Evolutionary conservation across 2,797 vertebrate genomes (phyloP).

Genomic region (Macroramphosus scolopax): DNA sequence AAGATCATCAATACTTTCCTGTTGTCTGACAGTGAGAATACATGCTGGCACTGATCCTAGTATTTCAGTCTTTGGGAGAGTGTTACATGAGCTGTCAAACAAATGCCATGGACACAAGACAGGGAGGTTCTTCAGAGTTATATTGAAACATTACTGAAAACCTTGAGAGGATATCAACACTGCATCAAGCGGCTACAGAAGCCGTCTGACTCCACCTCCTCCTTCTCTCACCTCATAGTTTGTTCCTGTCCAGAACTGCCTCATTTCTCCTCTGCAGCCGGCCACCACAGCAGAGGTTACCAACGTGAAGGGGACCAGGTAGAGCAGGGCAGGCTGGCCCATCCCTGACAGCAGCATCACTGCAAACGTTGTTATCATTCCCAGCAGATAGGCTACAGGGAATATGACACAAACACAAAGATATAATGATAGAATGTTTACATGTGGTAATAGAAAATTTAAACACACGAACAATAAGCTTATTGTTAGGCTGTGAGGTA

Average conservation of each 20-base stretch:
- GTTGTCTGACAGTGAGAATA: too few relatives aligned
- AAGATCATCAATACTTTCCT: too few relatives aligned
- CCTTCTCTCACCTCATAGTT: conserved; percentile 89
- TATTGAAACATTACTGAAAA: too few relatives aligned
- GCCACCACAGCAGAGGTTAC: conserved; percentile 83
- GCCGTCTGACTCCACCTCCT: too few relatives aligned
- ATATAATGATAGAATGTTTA: too few relatives aligned
- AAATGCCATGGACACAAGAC: neutral
- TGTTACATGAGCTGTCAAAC: conserved; percentile 2
- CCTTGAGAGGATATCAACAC: too few relatives aligned
- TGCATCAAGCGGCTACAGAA: too few relatives aligned
- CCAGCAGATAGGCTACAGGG: conserved; percentile 85
- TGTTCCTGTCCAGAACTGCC: conserved; percentile 89
- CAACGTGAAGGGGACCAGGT: conserved; percentile 93
- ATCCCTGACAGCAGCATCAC: conserved; percentile 87
- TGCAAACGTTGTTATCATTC: conserved; percentile 88
- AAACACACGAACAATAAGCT: too few relatives aligned
- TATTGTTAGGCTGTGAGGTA: conserved; percentile 62
- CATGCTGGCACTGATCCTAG: too few relatives aligned
- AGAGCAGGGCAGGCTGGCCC: conserved; percentile 94
- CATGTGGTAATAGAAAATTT: neutral
- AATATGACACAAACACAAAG: conserved; percentile 22
- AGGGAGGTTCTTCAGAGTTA: too few relatives aligned
- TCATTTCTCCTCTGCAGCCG: conserved; percentile 85
- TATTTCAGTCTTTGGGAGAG: too few relatives aligned